A percentile compares a stretch with the other conserved stretches of the same genome.
Evolutionary conservation across 2,113 vertebrate species (phyloP).

Genomic region (Pimephales promelas): DNA sequence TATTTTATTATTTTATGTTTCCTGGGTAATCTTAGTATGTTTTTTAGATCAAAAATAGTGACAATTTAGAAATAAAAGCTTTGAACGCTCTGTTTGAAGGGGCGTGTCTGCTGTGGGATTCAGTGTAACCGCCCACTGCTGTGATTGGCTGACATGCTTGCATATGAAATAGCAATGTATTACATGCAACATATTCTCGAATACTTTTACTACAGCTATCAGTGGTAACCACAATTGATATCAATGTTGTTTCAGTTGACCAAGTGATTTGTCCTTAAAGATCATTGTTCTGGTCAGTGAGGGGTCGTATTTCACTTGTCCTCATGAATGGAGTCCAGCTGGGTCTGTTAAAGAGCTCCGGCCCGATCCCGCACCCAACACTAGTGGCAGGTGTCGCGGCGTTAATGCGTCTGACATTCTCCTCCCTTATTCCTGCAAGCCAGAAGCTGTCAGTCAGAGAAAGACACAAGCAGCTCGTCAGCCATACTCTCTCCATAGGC

Average conservation of each 20-base stretch:
- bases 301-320: slow-evolving; percentile 29
- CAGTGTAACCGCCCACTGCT: too few species aligned
- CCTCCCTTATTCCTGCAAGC: slow-evolving; percentile 52
- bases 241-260: background rate
- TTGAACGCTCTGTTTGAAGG: too few species aligned
- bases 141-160: too few species aligned
- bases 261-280: background rate
- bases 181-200: too few species aligned
- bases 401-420: slow-evolving; percentile 51
- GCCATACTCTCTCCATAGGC: slow-evolving; percentile 54
- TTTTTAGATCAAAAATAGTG: too few species aligned
- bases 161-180: too few species aligned
- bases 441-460: slow-evolving; percentile 50
- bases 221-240: background rate
- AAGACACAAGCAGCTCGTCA: slow-evolving; percentile 59
- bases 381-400: slow-evolving; percentile 45
- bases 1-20: too few species aligned
- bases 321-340: slow-evolving; percentile 44
- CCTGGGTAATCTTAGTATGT: too few species aligned
- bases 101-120: too few species aligned
- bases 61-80: too few species aligned
- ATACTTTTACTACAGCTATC: too few species aligned
- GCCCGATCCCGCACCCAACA: slow-evolving; percentile 38
- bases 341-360: slow-evolving; percentile 30
- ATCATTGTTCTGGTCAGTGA: background rate